A percentile compares a stretch with the other conserved stretches of the same genome.
phyloP scores from a whole-genome alignment of 2,797 vertebrate species.

The Florisuga fusca region DNA sequence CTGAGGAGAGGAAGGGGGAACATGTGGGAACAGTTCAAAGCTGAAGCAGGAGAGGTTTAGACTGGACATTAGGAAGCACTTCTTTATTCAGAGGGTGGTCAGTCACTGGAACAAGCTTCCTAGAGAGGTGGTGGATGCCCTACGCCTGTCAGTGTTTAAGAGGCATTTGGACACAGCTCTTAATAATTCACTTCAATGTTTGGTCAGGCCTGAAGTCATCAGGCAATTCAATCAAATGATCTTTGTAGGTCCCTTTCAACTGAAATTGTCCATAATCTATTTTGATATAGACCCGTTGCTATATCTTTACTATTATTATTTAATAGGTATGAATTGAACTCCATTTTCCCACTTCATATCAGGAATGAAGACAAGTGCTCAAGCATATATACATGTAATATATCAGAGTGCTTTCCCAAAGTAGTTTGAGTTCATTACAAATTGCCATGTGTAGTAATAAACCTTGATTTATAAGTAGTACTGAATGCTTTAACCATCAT shows the following conservation, averaged over 20 bases:
- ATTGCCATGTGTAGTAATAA: background rate
- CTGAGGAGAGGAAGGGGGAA: too few relatives aligned
- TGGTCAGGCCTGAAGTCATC: background rate
- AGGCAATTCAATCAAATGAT: background rate
- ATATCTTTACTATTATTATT: background rate
- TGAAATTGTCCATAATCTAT: background rate
- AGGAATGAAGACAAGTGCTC: background rate
- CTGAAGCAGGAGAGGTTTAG: background rate
- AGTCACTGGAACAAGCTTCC: background rate
- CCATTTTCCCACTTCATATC: background rate
- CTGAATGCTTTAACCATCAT: background rate
- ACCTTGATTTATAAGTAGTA: background rate
- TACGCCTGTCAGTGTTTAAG: background rate
- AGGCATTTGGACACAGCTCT: background rate
- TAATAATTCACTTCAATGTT: background rate
- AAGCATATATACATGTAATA: background rate
- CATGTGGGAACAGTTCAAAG: background rate
- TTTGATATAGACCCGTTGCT: background rate
- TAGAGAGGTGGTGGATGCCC: background rate
- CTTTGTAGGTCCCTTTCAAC: background rate
- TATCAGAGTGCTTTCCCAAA: background rate
- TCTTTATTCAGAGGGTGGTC: fast-evolving
- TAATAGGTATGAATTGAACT: background rate
- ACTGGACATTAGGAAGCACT: background rate
- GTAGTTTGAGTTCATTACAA: background rate